Percentiles rank a stretch among this genome's conserved stretches.
Conservation (phyloP, 2,797 vertebrate genomes). For the Oreochromis mossambicus region DNA sequence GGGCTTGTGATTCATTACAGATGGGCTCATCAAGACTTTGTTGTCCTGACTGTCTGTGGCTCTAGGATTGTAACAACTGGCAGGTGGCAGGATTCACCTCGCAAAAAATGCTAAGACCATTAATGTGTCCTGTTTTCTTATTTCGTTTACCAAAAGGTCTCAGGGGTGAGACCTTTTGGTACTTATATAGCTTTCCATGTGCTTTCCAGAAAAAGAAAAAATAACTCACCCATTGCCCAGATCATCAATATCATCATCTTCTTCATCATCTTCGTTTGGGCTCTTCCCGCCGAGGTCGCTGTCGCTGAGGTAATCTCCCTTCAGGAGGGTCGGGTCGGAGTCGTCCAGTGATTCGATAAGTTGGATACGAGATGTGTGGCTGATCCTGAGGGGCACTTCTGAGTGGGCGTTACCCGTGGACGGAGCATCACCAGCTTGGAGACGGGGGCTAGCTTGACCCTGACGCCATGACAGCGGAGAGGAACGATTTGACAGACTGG, state of each 20-base stretch:
- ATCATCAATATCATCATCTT: slow-evolving; percentile 82
- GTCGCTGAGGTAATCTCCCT: slow-evolving; percentile 88
- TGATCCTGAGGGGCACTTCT: slow-evolving; percentile 82
- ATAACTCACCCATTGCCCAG: slow-evolving; percentile 87
- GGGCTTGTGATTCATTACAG: slow-evolving; percentile 22
- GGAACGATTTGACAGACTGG: slow-evolving; percentile 91
- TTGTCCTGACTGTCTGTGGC: slow-evolving; percentile 7
- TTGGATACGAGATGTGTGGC: slow-evolving; percentile 86
- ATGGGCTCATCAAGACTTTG: slow-evolving; percentile 18
- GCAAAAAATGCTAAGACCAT: background rate
- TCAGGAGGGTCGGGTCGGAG: slow-evolving; percentile 83
- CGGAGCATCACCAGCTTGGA: slow-evolving; percentile 92
- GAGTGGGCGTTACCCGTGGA: slow-evolving; percentile 79
- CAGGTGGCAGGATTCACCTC: slow-evolving; percentile 28
- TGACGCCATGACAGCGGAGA: slow-evolving; percentile 94
- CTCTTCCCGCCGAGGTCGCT: slow-evolving; percentile 82
- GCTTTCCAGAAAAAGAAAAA: background rate
- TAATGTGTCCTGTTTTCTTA: background rate
- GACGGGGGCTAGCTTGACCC: slow-evolving; percentile 90
- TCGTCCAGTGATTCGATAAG: slow-evolving; percentile 86
- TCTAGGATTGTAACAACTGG: background rate
- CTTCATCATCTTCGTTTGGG: slow-evolving; percentile 65
- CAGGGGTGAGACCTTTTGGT: background rate
- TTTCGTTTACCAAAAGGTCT: background rate
- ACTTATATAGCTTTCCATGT: background rate